Evolutionary conservation across 2,113 vertebrate species (phyloP).

Genomic region (Fregetta grallaria): DNA sequence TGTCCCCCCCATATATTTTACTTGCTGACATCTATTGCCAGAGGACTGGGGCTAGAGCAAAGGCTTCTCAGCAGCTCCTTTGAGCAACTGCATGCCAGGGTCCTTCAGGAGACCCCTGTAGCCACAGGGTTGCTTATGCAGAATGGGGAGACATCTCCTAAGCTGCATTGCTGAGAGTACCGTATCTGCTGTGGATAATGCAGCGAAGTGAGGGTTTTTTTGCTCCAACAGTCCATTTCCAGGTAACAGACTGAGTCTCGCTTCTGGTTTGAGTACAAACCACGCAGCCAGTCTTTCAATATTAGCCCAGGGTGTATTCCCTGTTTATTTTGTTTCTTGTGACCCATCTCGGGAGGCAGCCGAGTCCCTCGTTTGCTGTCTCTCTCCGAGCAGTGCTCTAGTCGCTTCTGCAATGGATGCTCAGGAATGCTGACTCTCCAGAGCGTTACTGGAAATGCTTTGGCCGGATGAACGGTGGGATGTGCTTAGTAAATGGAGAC

Average conservation of each 20-base stretch:
- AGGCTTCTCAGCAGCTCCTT: background rate
- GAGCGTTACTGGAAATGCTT: background rate
- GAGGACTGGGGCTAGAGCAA: background rate
- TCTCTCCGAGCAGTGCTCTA: background rate
- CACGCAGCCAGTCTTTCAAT: background rate
- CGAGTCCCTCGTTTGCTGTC: background rate
- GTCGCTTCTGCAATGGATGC: rapidly evolving
- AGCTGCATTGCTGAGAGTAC: background rate
- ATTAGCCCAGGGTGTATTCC: background rate
- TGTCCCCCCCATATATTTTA: background rate
- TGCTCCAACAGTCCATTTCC: background rate
- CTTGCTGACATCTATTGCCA: background rate
- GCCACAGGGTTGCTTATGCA: background rate
- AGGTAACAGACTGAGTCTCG: background rate
- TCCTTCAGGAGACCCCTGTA: background rate
- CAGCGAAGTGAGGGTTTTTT: background rate
- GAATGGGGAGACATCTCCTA: background rate
- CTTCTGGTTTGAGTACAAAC: background rate
- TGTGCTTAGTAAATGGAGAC: background rate
- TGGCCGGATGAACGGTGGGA: rapidly evolving
- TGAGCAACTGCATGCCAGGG: background rate
- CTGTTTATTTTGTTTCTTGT: background rate
- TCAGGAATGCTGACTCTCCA: background rate
- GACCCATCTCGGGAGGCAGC: no score
- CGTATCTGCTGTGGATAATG: no score